Base-by-base conservation (phyloP, 1,140 invertebrate species). In the Campoletis sonorensis region DNA sequence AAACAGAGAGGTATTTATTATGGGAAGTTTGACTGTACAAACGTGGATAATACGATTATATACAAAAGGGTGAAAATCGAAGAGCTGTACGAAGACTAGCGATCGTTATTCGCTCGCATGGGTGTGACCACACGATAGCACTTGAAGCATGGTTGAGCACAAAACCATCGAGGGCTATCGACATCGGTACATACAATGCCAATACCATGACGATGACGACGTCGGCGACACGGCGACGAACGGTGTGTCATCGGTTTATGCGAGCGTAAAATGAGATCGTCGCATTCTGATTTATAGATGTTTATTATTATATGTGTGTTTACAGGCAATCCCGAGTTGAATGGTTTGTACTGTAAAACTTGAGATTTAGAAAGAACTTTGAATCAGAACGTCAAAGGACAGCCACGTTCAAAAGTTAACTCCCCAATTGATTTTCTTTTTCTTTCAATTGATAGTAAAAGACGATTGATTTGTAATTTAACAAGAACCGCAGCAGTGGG, bases 221-320 rank as follows among this genome's bases (percentile, higher is more conserved):
- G 8, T 15, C 49, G 18, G 18, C 49, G 51, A 54, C 40, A 1
- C 51, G n/a, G 5, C 51, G 51, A 54, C 51, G 51, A 54, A n/a
- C 51, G 51, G 51, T 54, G 72, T 75, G 72, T 75, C 72, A 75
- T 54, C 23, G 23, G 72, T 54, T 75, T 54, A 75, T 75, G 45
- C 72, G 72, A 75, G 72, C 72, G 72, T 75, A 75, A 75, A 75
- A 75, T 75, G 49, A 75, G 72, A 51, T 54, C 45, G 72, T 75
- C 54, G 72, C 54, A 75, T 54, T 1, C 23, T 1, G 61, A 23
- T 27, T 67, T 67, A 67, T 67, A 67, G 3, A 26, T 10, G 61
- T 1, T 1, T 21, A 18, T 18, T 23, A n/a, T 18, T 23, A 58
- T 58, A 23, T 58, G 3, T 13, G 10, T 58, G 18, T 13, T 58